These are phyloP conservation scores for Callithrix jacchus DNA, from an alignment of 2,113 vertebrate species.

Conservation along the genomic window DNA sequence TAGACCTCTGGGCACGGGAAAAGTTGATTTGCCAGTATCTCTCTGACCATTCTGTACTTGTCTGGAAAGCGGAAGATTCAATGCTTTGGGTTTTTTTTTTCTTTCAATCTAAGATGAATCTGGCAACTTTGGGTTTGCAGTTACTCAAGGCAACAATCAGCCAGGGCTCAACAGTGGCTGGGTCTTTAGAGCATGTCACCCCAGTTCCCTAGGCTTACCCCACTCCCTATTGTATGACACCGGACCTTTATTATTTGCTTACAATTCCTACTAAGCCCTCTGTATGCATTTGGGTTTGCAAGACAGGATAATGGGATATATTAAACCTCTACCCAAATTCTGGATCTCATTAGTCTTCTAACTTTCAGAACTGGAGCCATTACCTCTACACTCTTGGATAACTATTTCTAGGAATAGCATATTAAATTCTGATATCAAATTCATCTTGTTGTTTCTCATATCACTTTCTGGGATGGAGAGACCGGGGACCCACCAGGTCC, in stretches of 20 bases:
- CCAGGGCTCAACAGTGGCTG: not conserved
- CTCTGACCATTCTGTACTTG: not conserved
- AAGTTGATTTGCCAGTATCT: not conserved
- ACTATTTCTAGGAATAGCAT: not conserved
- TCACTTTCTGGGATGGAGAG: not conserved
- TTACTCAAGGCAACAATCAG: not conserved
- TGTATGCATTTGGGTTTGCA: not conserved
- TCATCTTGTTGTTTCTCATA: not conserved
- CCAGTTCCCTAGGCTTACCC: not conserved
- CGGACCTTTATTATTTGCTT: not conserved
- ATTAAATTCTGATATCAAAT: not conserved
- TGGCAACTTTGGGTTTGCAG: not conserved
- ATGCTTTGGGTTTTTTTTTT: not conserved
- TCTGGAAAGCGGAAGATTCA: not conserved
- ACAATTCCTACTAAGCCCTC: not conserved
- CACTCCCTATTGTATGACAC: not conserved
- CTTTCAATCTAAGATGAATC: not conserved
- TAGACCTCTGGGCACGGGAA: not conserved
- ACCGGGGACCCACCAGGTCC: not conserved
- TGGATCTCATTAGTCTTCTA: not conserved
- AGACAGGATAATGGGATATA: not conserved
- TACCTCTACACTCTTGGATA: not conserved
- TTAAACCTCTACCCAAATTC: not conserved
- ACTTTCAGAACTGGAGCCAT: not conserved
- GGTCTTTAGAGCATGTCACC: not conserved